Base-by-base conservation (phyloP, 2,888 invertebrate genomes). In the Crioceris asparagi region DNA sequence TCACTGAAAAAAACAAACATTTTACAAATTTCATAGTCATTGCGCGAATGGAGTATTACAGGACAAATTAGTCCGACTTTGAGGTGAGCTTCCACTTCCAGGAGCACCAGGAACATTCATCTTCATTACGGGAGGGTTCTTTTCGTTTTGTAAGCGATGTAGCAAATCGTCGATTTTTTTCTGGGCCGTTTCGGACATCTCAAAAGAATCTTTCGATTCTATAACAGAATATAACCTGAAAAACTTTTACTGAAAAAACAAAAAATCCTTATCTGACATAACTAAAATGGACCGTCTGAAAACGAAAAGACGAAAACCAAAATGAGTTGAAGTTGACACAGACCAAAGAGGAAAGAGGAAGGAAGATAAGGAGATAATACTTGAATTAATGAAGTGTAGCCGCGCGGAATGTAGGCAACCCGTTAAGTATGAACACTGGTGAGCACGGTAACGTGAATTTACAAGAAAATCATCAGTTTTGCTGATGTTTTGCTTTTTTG, bases 131-230 rank as follows among this genome's bases (percentile, higher is more conserved):
- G n/a, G n/a, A n/a, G 46, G 46, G 53, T 68, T 55, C 55, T 61
- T 53, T 57, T 67, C 67, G 61, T 75, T 78, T 66, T 78, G 76
- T 53, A 90, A 71, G 56, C 83, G 75, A 62, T 82, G 82, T 67
- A 90, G 79, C 66, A 91, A 72, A 60, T 79, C 81, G 67, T 83
- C 76, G 61, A 91, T 74, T 73, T 81, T 86, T 58, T 80, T 82
- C 65, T 75, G 74, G 69, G 76, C 75, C 66, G 75, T 75, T 66
- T 47, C 48, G 39, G 80, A 79, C 79, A 80, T 80, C 57, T 56
- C 60, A 45, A 46, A 12, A 11, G 11, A 14, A 15, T 15, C 7
- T 27, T 27, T 15, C n/a, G n/a, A n/a, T n/a, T n/a, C n/a, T n/a
- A n/a, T n/a, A n/a, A n/a, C n/a, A n/a, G n/a, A n/a, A n/a, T 38